Base-by-base conservation (phyloP, 1,140 invertebrate species). In the Dolichoris vasculosae region DNA sequence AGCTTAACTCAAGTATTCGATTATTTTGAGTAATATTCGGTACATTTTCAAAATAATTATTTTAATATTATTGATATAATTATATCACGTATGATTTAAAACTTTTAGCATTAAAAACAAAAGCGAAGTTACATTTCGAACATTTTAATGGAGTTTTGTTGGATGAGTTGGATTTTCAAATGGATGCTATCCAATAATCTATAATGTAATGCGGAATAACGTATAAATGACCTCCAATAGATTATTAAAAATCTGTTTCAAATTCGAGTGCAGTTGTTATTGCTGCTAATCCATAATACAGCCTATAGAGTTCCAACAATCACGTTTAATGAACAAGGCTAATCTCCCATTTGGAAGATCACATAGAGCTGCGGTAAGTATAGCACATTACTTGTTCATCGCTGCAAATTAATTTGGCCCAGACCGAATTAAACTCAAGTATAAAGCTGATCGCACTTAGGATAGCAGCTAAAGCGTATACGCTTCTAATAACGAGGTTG, bases 381-480 rank as follows among this genome's bases (percentile, higher is more conserved):
- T n/a, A 30, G 51, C 55, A 71, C 48, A 76, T 82, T 87, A 90
- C 89, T 91, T 88, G 90, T 90, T 91, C 90, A 92, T 92, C 90
- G 89, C 89, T 89, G 90, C 90, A 90, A 92, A 93, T 93, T 92
- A 92, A 93, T 92, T 90, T 90, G 88, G 88, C 46, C 88, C 87
- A 87, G 88, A 85, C 79, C 87, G 91, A 90, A 91, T 92, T 92
- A 91, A 92, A 91, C 88, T 93, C 90, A 91, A 92, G 90, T 91
- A 91, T 88, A 88, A 88, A 89, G 88, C 86, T 87, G 85, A 87
- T 86, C 87, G 87, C 87, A 84, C 86, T 87, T 86, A 86, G 4
- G 75, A n/a, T n/a, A 87, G 6, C 35, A 4, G 32, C 32, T 30
- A 20, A 20, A 69, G 30, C 64, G 17, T 13, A 20, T 9, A 20